A percentile compares a stretch with the other conserved stretches of the same genome.
Conservation (phyloP, 2,888 invertebrate genomes). For the Noctuana brunneofusca region DNA sequence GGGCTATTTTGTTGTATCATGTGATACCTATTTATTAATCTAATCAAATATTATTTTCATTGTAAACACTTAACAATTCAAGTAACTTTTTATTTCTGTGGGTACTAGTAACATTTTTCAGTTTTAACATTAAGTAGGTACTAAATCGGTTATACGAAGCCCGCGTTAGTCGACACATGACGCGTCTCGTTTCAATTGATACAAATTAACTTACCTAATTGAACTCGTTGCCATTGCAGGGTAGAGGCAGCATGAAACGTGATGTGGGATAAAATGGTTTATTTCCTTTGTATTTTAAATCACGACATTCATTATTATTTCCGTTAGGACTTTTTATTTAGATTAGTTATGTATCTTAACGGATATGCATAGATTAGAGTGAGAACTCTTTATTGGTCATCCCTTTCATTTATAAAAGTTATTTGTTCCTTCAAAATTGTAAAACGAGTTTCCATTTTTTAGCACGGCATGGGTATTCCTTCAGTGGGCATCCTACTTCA, state of each 20-base stretch:
- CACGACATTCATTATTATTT: neutral
- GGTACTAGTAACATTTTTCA: too few relatives aligned
- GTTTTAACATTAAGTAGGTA: too few relatives aligned
- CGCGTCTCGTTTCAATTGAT: conserved; percentile 46
- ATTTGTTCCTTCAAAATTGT: neutral
- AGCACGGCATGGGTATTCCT: conserved; percentile 99
- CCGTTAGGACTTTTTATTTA: neutral
- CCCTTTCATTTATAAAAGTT: neutral
- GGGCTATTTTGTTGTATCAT: too few relatives aligned
- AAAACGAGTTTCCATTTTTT: conserved; percentile 42
- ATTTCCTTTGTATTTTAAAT: conserved; percentile 8
- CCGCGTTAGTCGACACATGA: conserved; percentile 9
- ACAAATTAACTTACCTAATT: conserved; percentile 42
- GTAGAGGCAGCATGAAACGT: neutral
- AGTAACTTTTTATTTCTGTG: too few relatives aligned
- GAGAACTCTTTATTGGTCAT: too few relatives aligned
- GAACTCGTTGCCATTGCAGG: conserved; percentile 24
- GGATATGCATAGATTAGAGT: too few relatives aligned
- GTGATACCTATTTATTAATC: too few relatives aligned
- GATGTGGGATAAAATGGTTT: conserved; percentile 10
- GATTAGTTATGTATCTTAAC: neutral
- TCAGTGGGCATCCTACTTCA: conserved; percentile 97
- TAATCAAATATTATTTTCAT: too few relatives aligned
- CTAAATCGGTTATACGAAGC: too few relatives aligned
- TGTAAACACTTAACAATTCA: too few relatives aligned